Evolutionary conservation across 2,797 vertebrate genomes (phyloP), one percentile per base, ranked within the genome.

Genomic region (Ctenochaetus hawaiiensis): DNA sequence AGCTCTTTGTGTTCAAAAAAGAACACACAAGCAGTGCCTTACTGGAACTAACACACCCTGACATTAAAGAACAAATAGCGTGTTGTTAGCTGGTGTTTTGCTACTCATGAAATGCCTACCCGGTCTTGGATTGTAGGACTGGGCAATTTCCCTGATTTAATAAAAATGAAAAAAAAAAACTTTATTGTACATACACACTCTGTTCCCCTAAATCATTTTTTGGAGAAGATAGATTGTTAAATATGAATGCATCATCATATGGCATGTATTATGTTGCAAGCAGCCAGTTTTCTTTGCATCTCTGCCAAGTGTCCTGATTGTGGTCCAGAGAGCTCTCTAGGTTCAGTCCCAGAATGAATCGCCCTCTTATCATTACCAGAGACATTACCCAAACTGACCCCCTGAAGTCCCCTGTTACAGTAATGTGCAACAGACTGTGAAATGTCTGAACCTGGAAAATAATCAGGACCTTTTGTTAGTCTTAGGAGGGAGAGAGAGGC

Each of bases 391-490:
- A 74, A 72, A 81, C 59, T 58, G 79, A 83, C 87, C 81, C 83
- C 86, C 84, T 70, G 53, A 84, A 80, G 83, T 77, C 70, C 63
- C 64, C 89, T n/a, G 84, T 87, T 90, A 78, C 82, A 85, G 54
- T 82, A 83, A 90, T 90, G 90, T 91, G 87, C 85, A 92, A 86
- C 84, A 87, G 92, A 91, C 92, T 83, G 89, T 90, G 84, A 92
- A 91, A 91, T 79, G 77, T 88, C 68, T 81, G 82, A 89, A 87
- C 80, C 80, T 89, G 86, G 81, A 82, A 82, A 89, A 86, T 87
- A 85, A 89, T 88, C 87, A 82, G 78, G 81, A 80, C 53, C 75
- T 82, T 88, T 89, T 90, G 80, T 89, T 80, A 81, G 76, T 83
- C 80, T 78, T 73, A 78, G 81, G 77, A 81, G 74, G 58, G 74